A percentile compares a stretch with the other conserved stretches of the same genome.
These are phyloP conservation scores for Ranitomeya variabilis DNA, from an alignment of 2,113 vertebrate species.

Conservation along the genomic window DNA sequence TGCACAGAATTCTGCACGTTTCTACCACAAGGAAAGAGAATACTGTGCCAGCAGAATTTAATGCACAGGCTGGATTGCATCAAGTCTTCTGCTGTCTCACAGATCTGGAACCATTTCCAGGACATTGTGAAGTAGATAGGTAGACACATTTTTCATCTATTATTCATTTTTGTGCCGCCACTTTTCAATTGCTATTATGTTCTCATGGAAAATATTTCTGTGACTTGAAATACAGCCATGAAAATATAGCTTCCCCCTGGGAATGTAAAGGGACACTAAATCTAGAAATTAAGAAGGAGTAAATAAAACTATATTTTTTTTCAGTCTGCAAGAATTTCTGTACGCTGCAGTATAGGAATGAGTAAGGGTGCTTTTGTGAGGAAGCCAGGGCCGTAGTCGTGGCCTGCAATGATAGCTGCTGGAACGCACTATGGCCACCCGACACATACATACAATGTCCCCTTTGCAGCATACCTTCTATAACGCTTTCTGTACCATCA, in stretches of 20 bases:
- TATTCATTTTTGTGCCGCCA: conserved; percentile 8
- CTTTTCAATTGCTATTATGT: not conserved
- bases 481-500: too few species aligned
- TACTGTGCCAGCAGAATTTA: not conserved
- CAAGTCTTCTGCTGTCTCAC: not conserved
- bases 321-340: not conserved
- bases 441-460: too few species aligned
- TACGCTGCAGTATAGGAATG: not conserved
- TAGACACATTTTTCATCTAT: conserved; percentile 22
- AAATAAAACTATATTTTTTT: not conserved
- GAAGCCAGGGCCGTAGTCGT: too few species aligned
- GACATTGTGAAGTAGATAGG: conserved; percentile 15
- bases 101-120: conserved; percentile 17
- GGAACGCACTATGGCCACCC: too few species aligned
- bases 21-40: not conserved
- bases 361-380: not conserved
- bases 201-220: conserved; percentile 18
- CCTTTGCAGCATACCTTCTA: too few species aligned
- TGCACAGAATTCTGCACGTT: not conserved
- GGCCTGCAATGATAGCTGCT: too few species aligned
- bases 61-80: not conserved
- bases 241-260: not conserved
- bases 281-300: not conserved
- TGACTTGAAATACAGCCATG: not conserved
- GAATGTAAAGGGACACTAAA: not conserved